A percentile compares a stretch with the other conserved stretches of the same genome.
These are phyloP conservation scores for Cosmorhoe ocellata DNA, from an alignment of 2,888 invertebrate species.

Conservation along the genomic window DNA sequence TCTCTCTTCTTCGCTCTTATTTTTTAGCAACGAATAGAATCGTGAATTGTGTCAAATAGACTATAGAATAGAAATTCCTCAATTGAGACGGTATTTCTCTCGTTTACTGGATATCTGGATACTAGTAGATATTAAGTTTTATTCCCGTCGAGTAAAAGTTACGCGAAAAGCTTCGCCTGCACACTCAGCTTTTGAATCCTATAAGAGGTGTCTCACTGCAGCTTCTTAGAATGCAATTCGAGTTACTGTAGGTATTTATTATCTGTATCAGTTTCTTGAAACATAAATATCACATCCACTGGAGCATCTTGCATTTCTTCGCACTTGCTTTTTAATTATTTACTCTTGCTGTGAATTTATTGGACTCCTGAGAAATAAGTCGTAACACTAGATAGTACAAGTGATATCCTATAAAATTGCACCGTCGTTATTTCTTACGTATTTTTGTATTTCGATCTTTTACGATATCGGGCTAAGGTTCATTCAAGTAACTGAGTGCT, in stretches of 20 bases:
- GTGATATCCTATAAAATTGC: constrained; percentile 30
- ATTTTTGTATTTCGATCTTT: not conserved
- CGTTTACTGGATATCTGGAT: too few species aligned
- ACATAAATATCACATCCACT: constrained; percentile 51
- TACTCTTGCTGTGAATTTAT: constrained; percentile 43
- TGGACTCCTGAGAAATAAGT: constrained; percentile 27
- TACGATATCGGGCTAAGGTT: too few species aligned
- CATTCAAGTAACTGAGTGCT: too few species aligned
- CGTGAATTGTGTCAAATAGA: too few species aligned
- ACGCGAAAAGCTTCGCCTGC: not conserved
- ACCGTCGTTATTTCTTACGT: constrained; percentile 21
- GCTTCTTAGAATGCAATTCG: constrained; percentile 73
- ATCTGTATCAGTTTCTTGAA: constrained; percentile 69
- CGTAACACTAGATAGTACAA: constrained; percentile 35
- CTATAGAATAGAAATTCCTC: too few species aligned
- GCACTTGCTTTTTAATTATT: constrained; percentile 55
- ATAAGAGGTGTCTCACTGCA: constrained; percentile 23
- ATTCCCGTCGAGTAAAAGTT: too few species aligned
- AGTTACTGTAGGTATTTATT: constrained; percentile 73
- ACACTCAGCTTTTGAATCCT: constrained; percentile 2
- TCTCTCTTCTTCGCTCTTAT: too few species aligned
- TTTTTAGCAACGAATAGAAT: too few species aligned
- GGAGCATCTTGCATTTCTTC: constrained; percentile 54
- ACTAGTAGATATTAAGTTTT: too few species aligned
- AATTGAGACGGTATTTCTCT: too few species aligned